These are phyloP conservation scores for Rhadinocentrus ornatus DNA, from an alignment of 2,797 vertebrate species.

Conservation along the genomic window DNA sequence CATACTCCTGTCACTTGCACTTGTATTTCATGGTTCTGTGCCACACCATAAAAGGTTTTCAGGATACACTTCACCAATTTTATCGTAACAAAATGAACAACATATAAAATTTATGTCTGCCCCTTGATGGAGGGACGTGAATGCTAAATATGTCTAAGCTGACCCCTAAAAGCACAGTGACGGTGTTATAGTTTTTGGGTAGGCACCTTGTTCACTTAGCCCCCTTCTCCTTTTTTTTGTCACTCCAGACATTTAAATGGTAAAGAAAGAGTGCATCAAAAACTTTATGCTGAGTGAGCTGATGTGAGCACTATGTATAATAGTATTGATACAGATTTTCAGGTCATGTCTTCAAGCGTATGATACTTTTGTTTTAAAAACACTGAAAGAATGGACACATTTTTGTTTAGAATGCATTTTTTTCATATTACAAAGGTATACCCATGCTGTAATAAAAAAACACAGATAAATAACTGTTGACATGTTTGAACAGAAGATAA, in stretches of 20 bases:
- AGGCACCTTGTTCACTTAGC: constrained; percentile 59
- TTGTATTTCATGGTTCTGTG: constrained; percentile 91
- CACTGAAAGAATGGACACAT: background rate
- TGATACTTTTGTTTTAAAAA: constrained; percentile 29
- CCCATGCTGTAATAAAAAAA: background rate
- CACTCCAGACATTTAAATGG: constrained; percentile 57
- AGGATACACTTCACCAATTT: constrained; percentile 87
- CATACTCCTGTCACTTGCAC: constrained; percentile 90
- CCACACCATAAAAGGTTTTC: constrained; percentile 92
- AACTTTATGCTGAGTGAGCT: constrained; percentile 55
- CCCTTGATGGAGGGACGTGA: constrained; percentile 82
- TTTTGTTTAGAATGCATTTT: constrained; percentile 16
- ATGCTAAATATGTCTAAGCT: constrained; percentile 84
- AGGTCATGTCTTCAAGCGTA: constrained; percentile 30
- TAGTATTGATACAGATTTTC: constrained; percentile 48
- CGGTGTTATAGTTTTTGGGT: constrained; percentile 65
- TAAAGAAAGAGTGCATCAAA: constrained; percentile 53
- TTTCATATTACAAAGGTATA: background rate
- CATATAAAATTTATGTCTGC: constrained; percentile 86
- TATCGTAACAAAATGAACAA: constrained; percentile 86
- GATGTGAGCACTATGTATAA: constrained; percentile 60
- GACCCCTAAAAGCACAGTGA: constrained; percentile 82
- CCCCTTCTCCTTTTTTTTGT: constrained; percentile 36
- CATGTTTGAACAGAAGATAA: too few relatives aligned
- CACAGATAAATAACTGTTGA: background rate